Evolutionary conservation across 1,140 invertebrate genomes (phyloP).

Genomic region (Zaprionus ghesquierei): DNA sequence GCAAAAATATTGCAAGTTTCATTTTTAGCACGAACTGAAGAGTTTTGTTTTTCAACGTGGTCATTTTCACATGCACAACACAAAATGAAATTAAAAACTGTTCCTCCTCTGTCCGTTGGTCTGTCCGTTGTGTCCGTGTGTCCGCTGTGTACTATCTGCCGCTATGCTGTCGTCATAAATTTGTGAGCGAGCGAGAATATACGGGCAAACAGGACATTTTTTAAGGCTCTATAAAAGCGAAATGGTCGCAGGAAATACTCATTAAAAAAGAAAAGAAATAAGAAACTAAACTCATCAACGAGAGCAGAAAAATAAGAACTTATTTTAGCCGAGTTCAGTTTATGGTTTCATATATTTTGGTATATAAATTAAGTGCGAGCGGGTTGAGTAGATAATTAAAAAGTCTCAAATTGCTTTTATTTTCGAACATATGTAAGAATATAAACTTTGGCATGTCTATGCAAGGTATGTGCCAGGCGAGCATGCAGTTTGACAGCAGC

Average conservation of each 20-base stretch:
- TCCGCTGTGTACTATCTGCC: background rate
- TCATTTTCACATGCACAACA: constrained; percentile 30
- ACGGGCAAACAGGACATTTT: constrained; percentile 10
- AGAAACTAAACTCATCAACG: background rate
- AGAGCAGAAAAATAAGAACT: background rate
- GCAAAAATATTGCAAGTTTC: constrained; percentile 33
- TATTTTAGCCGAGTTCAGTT: background rate
- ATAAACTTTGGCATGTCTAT: too few relatives aligned
- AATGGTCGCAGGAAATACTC: background rate
- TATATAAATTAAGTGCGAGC: background rate
- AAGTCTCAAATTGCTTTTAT: background rate
- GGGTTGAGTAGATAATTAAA: background rate
- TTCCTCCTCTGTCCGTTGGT: background rate
- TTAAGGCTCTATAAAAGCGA: constrained; percentile 26
- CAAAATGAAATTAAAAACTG: constrained; percentile 63
- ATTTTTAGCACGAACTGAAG: constrained; percentile 28
- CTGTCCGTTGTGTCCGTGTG: background rate
- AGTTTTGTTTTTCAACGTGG: constrained; percentile 49
- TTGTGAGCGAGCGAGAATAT: constrained; percentile 11
- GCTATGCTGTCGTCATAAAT: constrained; percentile 31
- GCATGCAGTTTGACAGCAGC: background rate
- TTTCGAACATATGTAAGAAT: background rate
- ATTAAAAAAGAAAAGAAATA: background rate
- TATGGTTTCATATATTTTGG: background rate
- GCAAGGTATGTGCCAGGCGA: background rate